phyloP scores from a whole-genome alignment of 2,888 invertebrate species.

The Nomada lathburiana region DNA sequence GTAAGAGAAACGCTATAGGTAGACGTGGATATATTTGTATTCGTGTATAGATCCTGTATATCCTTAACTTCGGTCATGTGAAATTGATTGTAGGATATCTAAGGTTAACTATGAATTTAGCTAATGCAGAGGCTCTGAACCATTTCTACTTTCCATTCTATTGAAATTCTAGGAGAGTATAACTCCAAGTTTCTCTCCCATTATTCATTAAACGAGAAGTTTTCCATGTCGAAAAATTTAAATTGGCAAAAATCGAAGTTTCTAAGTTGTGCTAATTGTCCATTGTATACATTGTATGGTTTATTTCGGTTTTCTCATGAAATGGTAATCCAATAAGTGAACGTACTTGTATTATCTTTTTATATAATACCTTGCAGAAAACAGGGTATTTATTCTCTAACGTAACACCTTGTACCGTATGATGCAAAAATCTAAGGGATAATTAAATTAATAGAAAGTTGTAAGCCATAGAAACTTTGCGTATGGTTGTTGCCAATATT shows the following conservation, averaged over 20 bases:
- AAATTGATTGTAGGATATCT: conserved; percentile 17
- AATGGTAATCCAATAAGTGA: background rate
- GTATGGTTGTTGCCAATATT: background rate
- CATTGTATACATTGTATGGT: background rate
- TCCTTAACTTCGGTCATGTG: background rate
- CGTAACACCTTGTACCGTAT: background rate
- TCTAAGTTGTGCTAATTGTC: conserved; percentile 19
- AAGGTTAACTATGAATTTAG: conserved; percentile 16
- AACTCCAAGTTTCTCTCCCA: conserved; percentile 13
- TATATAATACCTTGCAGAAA: background rate
- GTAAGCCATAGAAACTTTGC: background rate
- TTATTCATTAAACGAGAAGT: conserved; percentile 17
- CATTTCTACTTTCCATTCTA: conserved; percentile 26
- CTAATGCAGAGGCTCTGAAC: background rate
- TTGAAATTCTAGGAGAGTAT: conserved; percentile 28
- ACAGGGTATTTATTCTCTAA: background rate
- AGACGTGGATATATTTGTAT: background rate
- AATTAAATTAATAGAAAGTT: background rate
- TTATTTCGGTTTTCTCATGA: background rate
- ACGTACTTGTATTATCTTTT: conserved; percentile 25
- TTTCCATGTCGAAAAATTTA: conserved; percentile 1
- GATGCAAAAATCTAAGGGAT: too few species aligned
- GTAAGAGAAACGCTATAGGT: background rate
- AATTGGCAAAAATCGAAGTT: conserved; percentile 17
- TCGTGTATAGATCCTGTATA: background rate